Conservation (phyloP, 2,113 vertebrate genomes). For the Elgaria multicarinata region DNA sequence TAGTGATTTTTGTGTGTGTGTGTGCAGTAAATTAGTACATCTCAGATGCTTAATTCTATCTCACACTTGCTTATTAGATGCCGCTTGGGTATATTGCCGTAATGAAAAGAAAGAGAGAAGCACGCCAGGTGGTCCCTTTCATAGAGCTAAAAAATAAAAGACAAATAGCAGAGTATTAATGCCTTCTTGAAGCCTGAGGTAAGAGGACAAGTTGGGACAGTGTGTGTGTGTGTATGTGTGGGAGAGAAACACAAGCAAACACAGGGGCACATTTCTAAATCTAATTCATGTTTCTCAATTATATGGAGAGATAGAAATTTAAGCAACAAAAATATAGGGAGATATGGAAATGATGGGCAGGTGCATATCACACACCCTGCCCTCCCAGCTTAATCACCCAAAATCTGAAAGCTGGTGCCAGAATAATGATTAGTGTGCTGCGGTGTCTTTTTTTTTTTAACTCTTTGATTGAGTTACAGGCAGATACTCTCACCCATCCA, state of each 20-base stretch:
- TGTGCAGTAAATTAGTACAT: slow-evolving; percentile 48
- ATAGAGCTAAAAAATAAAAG: slow-evolving; percentile 61
- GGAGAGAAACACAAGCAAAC: not conserved
- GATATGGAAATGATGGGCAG: slow-evolving; percentile 54
- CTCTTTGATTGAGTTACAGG: slow-evolving; percentile 23
- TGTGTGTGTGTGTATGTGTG: not conserved
- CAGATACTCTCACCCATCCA: not conserved
- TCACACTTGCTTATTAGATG: slow-evolving; percentile 45
- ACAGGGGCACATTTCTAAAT: slow-evolving; percentile 33
- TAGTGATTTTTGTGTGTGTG: slow-evolving; percentile 23
- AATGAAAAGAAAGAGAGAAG: slow-evolving; percentile 59
- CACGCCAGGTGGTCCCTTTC: slow-evolving; percentile 64
- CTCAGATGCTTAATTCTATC: slow-evolving; percentile 61
- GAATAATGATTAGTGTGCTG: not conserved
- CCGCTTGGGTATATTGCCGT: slow-evolving; percentile 46
- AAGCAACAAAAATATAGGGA: slow-evolving; percentile 54
- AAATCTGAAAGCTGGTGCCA: slow-evolving; percentile 41
- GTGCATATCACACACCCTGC: slow-evolving; percentile 50
- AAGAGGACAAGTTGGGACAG: slow-evolving; percentile 53
- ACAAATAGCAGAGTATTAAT: slow-evolving; percentile 51
- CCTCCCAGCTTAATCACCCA: not conserved
- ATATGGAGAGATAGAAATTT: slow-evolving; percentile 59
- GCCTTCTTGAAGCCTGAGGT: slow-evolving; percentile 46
- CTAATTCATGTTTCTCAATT: slow-evolving; percentile 64
- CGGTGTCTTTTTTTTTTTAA: slow-evolving; percentile 38